Evolutionary conservation across 1,140 invertebrate genomes (phyloP), one percentile per base, ranked within the genome.

Genomic region (Scaptomyza graminum): DNA sequence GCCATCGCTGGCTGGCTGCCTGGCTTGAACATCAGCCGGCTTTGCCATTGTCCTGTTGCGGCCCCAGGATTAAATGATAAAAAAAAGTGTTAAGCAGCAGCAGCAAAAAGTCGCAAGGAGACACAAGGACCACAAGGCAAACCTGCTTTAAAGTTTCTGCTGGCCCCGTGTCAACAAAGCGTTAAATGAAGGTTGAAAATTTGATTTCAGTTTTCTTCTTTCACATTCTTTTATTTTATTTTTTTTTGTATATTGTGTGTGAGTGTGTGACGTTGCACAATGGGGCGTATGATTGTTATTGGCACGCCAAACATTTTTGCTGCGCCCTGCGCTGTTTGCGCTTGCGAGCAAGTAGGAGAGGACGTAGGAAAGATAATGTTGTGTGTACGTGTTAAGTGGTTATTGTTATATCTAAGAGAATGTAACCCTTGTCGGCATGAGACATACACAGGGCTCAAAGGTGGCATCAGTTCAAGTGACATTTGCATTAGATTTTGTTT

Each of bases 251-350:
- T 8, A 1, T 8, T 2, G 34, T 11, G 34, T 37, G 34, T 37
- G 34, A 11, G 9, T 39, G 37, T 39, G 37, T 25, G 49, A 43
- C 41, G 72, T 62, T 79, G 76, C 76, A 76, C 69, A 79, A 79
- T 79, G 76, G 76, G 69, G 76, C 76, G 76, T 73, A 79, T 79
- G 76, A 79, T 79, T 79, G 74, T 79, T 79, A 79, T 78, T 78
- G 73, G 59, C 66, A 63, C 73, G 55, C 13, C 59, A 54, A 57
- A 50, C 49, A 50, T 41, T 73, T 51, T 55, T 64, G 46, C 61
- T 56, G 34, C 54, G 59, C 50, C 25, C 39, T 16, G 47, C 50
- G 41, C 49, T 74, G 66, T 70, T 74, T 77, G 74, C 64, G 49
- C 60, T 74, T 69, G 16, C 56, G 28, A 61, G 11, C 13, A 25